Evolutionary conservation across 2,113 vertebrate species (phyloP).

Genomic region (Oostethus manadensis): DNA sequence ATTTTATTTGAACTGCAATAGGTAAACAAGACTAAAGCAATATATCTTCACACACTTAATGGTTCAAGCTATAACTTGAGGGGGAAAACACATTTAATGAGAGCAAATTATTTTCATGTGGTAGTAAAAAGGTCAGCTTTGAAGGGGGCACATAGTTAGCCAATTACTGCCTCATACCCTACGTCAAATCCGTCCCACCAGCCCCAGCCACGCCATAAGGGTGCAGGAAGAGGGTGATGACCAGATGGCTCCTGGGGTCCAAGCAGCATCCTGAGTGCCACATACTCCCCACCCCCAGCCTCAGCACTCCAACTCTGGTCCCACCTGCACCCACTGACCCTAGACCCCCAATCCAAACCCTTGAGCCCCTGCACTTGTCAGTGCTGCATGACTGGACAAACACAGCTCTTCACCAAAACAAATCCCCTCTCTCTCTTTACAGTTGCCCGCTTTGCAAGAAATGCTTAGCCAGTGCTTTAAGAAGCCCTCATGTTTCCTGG

Average conservation of each 20-base stretch:
- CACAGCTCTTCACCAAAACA: constrained; percentile 59
- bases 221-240: constrained; percentile 40
- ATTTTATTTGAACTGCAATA: too few species aligned
- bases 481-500: constrained; percentile 18
- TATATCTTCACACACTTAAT: too few species aligned
- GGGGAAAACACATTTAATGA: too few species aligned
- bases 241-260: constrained; percentile 71
- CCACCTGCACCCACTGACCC: constrained; percentile 54
- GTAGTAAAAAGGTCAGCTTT: background rate
- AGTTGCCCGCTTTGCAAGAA: constrained; percentile 47
- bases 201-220: constrained; percentile 62
- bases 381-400: constrained; percentile 68
- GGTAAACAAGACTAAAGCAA: too few species aligned
- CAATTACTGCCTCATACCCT: constrained; percentile 25
- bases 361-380: constrained; percentile 57
- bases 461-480: constrained; percentile 15
- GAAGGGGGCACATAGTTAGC: constrained; percentile 1
- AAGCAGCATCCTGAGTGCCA: constrained; percentile 47
- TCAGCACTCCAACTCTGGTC: constrained; percentile 40
- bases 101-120: constrained; percentile 12
- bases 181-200: constrained; percentile 45
- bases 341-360: constrained; percentile 36
- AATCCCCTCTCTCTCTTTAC: constrained; percentile 46
- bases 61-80: too few species aligned
- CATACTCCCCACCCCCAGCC: constrained; percentile 52